Evolutionary conservation across 1,140 invertebrate genomes (phyloP).

Genomic region (Zaprionus capensis): DNA sequence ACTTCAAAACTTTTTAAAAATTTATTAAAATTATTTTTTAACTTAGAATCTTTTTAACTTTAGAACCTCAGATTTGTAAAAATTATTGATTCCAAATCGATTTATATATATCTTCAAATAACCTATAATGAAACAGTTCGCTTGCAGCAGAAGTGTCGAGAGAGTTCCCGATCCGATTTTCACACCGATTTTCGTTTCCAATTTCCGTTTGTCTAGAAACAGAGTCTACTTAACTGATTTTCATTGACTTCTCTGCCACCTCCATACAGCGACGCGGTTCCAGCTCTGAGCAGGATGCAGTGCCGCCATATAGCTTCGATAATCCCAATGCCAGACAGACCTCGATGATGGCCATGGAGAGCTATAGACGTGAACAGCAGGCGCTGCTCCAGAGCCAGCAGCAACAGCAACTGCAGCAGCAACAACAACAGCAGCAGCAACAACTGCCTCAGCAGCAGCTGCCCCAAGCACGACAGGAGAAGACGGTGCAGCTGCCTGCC

Average conservation of each 20-base stretch:
- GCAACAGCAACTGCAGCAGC: slow-evolving; percentile 32
- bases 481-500: slow-evolving; percentile 18
- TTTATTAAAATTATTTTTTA: background rate
- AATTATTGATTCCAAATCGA: background rate
- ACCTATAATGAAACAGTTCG: background rate
- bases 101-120: background rate
- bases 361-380: slow-evolving; percentile 77
- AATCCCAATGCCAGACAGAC: slow-evolving; percentile 82
- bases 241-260: slow-evolving; percentile 21
- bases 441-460: slow-evolving; percentile 23
- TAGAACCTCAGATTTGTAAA: background rate
- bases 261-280: slow-evolving; percentile 69
- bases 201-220: background rate
- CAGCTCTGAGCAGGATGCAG: slow-evolving; percentile 79
- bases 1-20: background rate
- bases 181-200: background rate
- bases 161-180: background rate
- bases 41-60: background rate
- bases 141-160: background rate
- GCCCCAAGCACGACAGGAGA: slow-evolving; percentile 16
- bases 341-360: slow-evolving; percentile 84
- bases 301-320: slow-evolving; percentile 81
- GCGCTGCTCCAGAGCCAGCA: slow-evolving; percentile 55
- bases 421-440: slow-evolving; percentile 37
- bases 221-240: background rate